Percentiles rank a stretch among this genome's conserved stretches.
These are phyloP conservation scores for Macrochelys suwanniensis DNA, from an alignment of 2,797 vertebrate species.

Conservation along the genomic window DNA sequence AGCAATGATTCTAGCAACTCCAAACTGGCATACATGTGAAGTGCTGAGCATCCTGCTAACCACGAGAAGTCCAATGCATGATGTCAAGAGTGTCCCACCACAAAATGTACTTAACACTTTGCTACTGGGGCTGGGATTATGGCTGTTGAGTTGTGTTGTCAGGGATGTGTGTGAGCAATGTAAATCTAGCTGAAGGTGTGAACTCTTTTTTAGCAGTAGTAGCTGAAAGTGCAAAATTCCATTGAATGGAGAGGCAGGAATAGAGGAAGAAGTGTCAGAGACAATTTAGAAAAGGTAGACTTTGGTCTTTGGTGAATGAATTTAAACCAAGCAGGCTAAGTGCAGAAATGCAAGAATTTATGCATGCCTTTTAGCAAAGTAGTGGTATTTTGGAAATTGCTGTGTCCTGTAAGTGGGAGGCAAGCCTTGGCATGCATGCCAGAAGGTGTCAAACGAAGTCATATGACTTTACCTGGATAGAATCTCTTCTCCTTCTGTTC, in stretches of 20 bases:
- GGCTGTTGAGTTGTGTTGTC: neutral
- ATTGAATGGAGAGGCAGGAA: neutral
- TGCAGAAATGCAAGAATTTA: constrained; percentile 20
- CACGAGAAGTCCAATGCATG: neutral
- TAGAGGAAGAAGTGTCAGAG: neutral
- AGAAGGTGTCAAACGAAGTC: constrained; percentile 12
- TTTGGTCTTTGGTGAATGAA: neutral
- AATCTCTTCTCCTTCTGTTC: neutral
- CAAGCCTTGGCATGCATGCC: neutral
- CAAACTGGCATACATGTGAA: neutral
- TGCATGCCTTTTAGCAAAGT: constrained; percentile 46
- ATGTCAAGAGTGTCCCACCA: neutral
- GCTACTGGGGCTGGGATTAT: neutral
- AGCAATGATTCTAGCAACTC: neutral
- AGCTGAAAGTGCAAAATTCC: no score
- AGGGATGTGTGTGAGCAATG: neutral
- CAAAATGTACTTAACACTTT: neutral
- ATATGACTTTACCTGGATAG: neutral
- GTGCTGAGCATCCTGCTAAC: neutral
- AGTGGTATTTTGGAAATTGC: constrained; percentile 18
- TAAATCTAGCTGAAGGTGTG: neutral
- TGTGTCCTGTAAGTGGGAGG: neutral
- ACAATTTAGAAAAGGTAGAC: neutral
- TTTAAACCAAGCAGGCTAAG: neutral
- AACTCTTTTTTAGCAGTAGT: neutral